Base-by-base conservation (phyloP, 2,113 vertebrate species). In the Chloroceryle aenea region DNA sequence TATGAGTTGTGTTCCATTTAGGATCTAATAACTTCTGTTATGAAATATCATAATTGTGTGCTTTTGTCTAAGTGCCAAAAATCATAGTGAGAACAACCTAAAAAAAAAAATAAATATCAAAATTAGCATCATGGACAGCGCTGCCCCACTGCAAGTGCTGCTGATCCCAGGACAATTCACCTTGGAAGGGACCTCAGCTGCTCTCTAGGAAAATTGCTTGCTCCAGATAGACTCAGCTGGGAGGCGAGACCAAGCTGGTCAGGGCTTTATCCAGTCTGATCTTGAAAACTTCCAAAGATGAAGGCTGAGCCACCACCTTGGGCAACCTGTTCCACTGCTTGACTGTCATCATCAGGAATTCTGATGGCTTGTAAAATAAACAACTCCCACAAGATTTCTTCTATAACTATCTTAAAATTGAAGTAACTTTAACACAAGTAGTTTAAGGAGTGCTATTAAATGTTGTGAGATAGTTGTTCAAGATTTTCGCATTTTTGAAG, bases 161-260 rank as follows among this genome's bases (percentile, higher is more conserved):
- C 27, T 1, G 7, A 17, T 2, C 6, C 29, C 3, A 4, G 36
- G 27, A 14, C 10, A 10, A 5, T 9, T 14, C 5, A 4, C n/a
- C 14, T 34, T 19, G 23, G 63, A 20, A 64, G 23, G 55, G 61
- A 58, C 36, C 16, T 23, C 42, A 30, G 58, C 25, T 68, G 47
- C 29, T 34, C 43, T 52, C 52, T 8, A 22, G 53, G 32, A 26
- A 14, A 58, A 47, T n/a, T 23, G 50, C 15, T 11, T 77, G 11
- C n/a, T 69, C 59, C 4, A 66, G 58, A 36, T 5, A 77, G 53
- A 40, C 14, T 61, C 11, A 23, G 10, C 14, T 55, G 22, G 1
- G 9, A 45, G 10, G 5, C 40, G 29, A 55, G 62, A 50, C 12
- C 1, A 9, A 10, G 10, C 22, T 62, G 42, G 25, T 68, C 14